Evolutionary conservation across 2,888 invertebrate genomes (phyloP).

Genomic region (Pristionchus maxplancki): DNA sequence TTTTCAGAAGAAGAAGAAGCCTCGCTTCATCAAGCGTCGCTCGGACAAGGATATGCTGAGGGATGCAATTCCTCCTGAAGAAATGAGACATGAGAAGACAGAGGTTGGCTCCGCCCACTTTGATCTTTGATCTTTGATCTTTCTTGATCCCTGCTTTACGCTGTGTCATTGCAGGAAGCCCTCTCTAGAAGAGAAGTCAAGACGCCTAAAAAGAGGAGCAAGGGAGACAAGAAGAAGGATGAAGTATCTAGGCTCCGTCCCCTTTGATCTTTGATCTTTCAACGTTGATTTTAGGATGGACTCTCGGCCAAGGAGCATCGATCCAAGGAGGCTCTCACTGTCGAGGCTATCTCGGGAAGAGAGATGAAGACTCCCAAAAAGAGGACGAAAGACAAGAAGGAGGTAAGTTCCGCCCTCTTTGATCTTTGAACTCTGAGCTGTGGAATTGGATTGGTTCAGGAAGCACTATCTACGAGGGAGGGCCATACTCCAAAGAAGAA

Average conservation of each 20-base stretch:
- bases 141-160: not conserved
- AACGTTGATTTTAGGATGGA: not conserved
- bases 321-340: not conserved
- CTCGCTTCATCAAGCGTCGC: not conserved
- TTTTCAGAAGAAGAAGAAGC: slow-evolving; percentile 17
- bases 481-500: not conserved
- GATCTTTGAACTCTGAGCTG: not conserved
- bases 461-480: not conserved
- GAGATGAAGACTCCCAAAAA: not conserved
- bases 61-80: not conserved
- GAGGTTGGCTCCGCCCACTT: not conserved
- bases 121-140: not conserved
- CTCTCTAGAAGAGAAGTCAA: not conserved
- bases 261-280: not conserved
- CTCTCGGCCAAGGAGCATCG: not conserved
- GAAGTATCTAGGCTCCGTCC: not conserved
- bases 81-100: not conserved
- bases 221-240: not conserved
- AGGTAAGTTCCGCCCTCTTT: not conserved
- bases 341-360: not conserved
- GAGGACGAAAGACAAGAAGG: not conserved
- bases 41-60: not conserved
- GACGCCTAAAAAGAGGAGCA: not conserved
- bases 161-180: not conserved
- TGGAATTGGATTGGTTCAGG: not conserved